Conservation (phyloP, 1,140 invertebrate species). For the Drosophila sechellia region DNA sequence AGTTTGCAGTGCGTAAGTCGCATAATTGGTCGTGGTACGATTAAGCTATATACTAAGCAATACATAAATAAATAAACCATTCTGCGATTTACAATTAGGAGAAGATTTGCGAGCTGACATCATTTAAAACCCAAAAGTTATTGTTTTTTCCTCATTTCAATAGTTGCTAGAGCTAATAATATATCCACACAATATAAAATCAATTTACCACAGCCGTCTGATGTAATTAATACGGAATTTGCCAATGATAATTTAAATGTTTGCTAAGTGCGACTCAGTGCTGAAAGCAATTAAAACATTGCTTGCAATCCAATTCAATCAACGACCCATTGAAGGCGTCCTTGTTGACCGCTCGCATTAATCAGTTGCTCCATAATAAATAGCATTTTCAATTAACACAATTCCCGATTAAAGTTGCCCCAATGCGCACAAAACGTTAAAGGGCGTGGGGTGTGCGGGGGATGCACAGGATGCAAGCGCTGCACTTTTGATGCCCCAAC, state of each 20-base stretch:
- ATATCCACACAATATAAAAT: too few species aligned
- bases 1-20: constrained; percentile 98
- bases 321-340: constrained; percentile 7
- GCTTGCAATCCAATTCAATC: constrained; percentile 15
- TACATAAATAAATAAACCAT: too few species aligned
- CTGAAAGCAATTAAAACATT: constrained; percentile 51
- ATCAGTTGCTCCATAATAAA: constrained; percentile 51
- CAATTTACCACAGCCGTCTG: not conserved
- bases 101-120: too few species aligned
- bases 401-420: constrained; percentile 35
- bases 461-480: not conserved
- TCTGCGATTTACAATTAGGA: constrained; percentile 63
- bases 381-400: constrained; percentile 56
- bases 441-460: not conserved
- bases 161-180: not conserved
- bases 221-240: constrained; percentile 49
- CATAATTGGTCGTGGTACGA: constrained; percentile 87
- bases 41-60: too few species aligned
- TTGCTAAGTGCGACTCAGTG: constrained; percentile 36
- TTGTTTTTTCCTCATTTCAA: too few species aligned
- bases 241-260: constrained; percentile 43
- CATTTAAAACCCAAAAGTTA: too few species aligned
- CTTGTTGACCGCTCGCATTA: constrained; percentile 26
- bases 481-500: constrained; percentile 54
- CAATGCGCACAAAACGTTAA: constrained; percentile 1